Base-by-base conservation (phyloP, 2,113 vertebrate genomes). In the Nothobranchius kuhntae region DNA sequence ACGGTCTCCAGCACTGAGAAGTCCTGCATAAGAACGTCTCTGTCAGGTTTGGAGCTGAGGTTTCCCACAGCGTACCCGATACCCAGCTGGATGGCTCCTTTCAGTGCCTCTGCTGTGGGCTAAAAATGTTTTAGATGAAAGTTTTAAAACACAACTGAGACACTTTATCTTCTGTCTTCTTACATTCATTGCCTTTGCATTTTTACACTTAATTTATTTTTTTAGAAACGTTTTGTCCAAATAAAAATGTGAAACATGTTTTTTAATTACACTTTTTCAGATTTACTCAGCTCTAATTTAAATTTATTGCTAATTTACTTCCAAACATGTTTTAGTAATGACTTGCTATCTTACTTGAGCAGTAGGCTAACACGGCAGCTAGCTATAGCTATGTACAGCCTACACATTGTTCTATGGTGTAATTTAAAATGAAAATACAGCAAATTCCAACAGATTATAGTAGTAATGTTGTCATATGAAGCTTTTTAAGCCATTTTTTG, bases 21-120 rank as follows among this genome's bases (percentile, higher is more conserved):
- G 75, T 98, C 97, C 89, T 98, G 96, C 96, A 99, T 99, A 74
- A 99, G 96, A 54, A 99, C 96, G 90, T 98, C 97, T 89, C 97
- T 88, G 85, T 98, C 97, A 0, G 96, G 94, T 86, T 98, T 99
- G 51, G 97, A 98, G 61, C 95, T 97, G 65, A 96, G 95, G 77
- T 96, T 98, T 61, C 97, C 97, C 70, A 98, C 97, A 0, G 95
- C 95, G 68, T 98, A 98, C 21, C 96, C 95, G 71, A 99, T 98
- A 75, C 96, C 97, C 81, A 98, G 88, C 84, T 98, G 97, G 80
- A 99, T 98, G 84, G 96, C 93, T 82, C 95, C 97, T 92, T 95
- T 97, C 88, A 99, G 93, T 54, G 94, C 93, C 2, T 95, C 95
- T 0, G 96, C 92, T 42, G 96, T 93, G 36, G 95, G 98, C 98